A percentile compares a stretch with the other conserved stretches of the same genome.
These are phyloP conservation scores for Oasisia sp. DNA, from an alignment of 2,888 invertebrate species.

Conservation along the genomic window DNA sequence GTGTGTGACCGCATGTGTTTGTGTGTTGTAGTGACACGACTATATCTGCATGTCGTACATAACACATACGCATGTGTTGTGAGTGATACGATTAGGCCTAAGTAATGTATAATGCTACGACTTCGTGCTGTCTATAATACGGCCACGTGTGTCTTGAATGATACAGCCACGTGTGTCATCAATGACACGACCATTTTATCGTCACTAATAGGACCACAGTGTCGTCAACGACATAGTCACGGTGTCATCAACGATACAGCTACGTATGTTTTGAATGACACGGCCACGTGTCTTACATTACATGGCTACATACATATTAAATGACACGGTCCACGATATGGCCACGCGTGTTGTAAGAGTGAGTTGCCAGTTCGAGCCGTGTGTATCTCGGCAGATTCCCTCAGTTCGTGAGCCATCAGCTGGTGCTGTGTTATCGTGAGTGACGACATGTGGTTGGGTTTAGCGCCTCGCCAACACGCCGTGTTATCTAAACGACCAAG, in stretches of 20 bases:
- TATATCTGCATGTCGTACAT: not conserved
- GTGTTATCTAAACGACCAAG: conserved; percentile 10
- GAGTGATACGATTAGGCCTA: not conserved
- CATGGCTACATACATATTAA: no score
- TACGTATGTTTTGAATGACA: no score
- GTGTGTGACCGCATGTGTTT: not conserved
- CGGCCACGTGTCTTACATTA: no score
- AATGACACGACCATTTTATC: not conserved
- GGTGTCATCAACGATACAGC: no score
- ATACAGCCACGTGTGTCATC: not conserved
- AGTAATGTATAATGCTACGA: not conserved
- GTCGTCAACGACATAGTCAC: no score
- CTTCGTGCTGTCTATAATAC: not conserved
- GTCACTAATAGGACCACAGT: no score
- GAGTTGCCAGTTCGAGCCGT: not conserved
- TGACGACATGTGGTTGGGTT: conserved; percentile 1
- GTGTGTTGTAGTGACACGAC: not conserved
- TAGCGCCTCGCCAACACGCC: not conserved
- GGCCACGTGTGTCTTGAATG: not conserved
- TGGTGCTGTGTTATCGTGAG: not conserved
- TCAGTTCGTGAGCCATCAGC: not conserved
- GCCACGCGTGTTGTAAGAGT: not conserved
- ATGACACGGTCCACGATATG: not conserved
- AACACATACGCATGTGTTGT: not conserved
- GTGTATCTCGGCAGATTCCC: not conserved